Evolutionary conservation across 2,888 invertebrate genomes (phyloP).

Genomic region (Amphipoea oculea): DNA sequence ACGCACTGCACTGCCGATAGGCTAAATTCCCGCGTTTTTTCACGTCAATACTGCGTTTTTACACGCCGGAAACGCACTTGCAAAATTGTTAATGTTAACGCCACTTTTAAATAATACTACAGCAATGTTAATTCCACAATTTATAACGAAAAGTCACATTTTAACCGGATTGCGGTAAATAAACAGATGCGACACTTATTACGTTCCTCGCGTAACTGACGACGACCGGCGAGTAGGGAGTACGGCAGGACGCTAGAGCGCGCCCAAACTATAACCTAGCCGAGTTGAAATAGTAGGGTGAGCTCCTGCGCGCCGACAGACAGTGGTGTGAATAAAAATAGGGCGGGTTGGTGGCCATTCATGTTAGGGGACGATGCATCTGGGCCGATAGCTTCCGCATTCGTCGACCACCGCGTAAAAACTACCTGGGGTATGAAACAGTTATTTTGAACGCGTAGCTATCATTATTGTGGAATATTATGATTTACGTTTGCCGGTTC

Average conservation of each 20-base stretch:
- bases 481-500: conserved; percentile 21
- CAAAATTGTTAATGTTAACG: conserved; percentile 30
- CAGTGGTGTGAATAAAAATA: conserved; percentile 76
- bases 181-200: conserved; percentile 81
- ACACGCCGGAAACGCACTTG: conserved; percentile 54
- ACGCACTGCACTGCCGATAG: conserved; percentile 74
- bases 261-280: conserved; percentile 88
- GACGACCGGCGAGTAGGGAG: conserved; percentile 73
- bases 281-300: conserved; percentile 84
- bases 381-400: conserved; percentile 82
- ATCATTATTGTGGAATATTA: conserved; percentile 50
- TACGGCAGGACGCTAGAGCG: conserved; percentile 80
- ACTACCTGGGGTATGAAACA: conserved; percentile 66
- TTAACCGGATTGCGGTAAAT: conserved; percentile 63
- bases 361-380: conserved; percentile 79
- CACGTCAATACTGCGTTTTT: conserved; percentile 66
- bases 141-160: conserved; percentile 67
- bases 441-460: conserved; percentile 60
- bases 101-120: conserved; percentile 39
- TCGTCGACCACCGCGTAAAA: conserved; percentile 72
- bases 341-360: conserved; percentile 84
- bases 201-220: conserved; percentile 85
- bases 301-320: conserved; percentile 72
- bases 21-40: conserved; percentile 81
- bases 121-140: conserved; percentile 47